A percentile compares a stretch with the other conserved stretches of the same genome.
Evolutionary conservation across 2,888 invertebrate species (phyloP).

Genomic region (Proisotoma minuta): DNA sequence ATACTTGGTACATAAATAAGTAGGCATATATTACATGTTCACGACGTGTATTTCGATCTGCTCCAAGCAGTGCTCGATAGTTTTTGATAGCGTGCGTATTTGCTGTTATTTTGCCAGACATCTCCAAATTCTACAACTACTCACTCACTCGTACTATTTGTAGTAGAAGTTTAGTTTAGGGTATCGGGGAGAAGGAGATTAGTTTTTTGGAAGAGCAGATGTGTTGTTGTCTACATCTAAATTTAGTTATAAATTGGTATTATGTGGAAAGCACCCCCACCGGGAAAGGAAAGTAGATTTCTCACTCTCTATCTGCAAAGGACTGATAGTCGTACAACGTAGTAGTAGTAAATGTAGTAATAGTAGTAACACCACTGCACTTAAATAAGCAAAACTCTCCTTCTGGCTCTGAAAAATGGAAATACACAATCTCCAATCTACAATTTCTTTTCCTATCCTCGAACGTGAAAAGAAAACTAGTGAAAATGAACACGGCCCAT

Average conservation of each 20-base stretch:
- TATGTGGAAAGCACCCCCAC: constrained; percentile 26
- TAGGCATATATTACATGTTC: not conserved
- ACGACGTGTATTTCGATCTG: not conserved
- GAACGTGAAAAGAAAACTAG: not conserved
- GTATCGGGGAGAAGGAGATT: constrained; percentile 1
- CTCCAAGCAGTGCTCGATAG: not conserved
- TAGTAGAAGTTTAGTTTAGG: constrained; percentile 1
- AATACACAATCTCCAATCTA: no score
- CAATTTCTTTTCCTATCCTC: not conserved
- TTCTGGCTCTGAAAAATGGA: not conserved
- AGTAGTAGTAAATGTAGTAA: no score
- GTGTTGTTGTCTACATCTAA: constrained; percentile 25
- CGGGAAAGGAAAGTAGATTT: no score
- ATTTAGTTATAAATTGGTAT: constrained; percentile 41
- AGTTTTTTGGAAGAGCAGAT: constrained; percentile 20
- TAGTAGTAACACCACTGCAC: no score
- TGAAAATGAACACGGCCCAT: not conserved
- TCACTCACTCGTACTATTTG: not conserved
- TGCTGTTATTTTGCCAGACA: not conserved
- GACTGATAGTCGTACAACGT: not conserved
- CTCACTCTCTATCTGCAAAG: constrained; percentile 9
- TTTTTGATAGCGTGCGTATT: not conserved
- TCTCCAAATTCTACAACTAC: not conserved
- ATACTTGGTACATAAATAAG: no score
- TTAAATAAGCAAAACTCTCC: not conserved